phyloP scores from a whole-genome alignment of 2,797 vertebrate genomes.

The Acestrorhynchus altus region DNA sequence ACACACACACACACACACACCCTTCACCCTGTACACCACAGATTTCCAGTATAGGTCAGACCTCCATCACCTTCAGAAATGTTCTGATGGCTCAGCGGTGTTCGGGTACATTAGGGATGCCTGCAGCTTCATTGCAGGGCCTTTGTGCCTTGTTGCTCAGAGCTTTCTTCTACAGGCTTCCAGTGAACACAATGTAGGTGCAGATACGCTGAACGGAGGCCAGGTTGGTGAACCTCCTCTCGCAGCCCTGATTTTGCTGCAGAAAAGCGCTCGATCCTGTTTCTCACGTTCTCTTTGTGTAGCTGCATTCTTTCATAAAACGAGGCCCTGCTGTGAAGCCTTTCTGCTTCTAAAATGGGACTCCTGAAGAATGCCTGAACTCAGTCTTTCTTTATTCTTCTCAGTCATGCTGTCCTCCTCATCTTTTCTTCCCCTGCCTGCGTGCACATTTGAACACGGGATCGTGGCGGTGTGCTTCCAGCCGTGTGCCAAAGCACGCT shows the following conservation, averaged over 20 bases:
- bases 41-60: no score
- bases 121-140: no score
- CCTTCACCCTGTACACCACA: no score
- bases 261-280: not conserved
- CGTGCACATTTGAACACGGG: not conserved
- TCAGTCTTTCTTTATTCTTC: not conserved
- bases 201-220: not conserved
- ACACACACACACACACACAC: no score
- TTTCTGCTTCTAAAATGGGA: not conserved
- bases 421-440: not conserved
- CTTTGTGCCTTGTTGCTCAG: constrained; percentile 8
- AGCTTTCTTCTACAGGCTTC: not conserved
- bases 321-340: not conserved
- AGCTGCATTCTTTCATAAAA: not conserved
- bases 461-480: not conserved
- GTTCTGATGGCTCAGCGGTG: no score
- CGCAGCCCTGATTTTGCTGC: not conserved
- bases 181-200: not conserved
- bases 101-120: no score
- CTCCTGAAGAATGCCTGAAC: not conserved
- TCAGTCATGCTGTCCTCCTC: not conserved
- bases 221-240: not conserved
- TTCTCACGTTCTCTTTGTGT: not conserved
- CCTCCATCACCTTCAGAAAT: no score
- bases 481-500: not conserved